A percentile compares a stretch with the other conserved stretches of the same genome.
phyloP scores from a whole-genome alignment of 2,797 vertebrate species.

The Gymnothorax reevesii region DNA sequence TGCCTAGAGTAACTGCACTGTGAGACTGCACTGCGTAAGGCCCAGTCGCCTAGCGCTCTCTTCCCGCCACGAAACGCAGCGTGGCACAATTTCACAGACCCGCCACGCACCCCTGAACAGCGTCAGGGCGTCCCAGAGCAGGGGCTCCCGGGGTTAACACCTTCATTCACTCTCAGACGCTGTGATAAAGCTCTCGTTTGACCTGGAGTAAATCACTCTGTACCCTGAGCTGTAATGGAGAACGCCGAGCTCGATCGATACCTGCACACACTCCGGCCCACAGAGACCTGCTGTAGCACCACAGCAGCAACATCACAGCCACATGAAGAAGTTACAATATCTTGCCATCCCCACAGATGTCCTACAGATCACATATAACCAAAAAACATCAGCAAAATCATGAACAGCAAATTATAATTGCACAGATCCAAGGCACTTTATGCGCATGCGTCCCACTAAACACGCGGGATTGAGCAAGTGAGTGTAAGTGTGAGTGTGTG shows the following conservation, averaged over 20 bases:
- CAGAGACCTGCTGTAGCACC: not conserved
- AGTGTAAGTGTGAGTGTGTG: too few relatives aligned
- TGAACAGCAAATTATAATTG: too few relatives aligned
- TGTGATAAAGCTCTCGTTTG: constrained; percentile 17
- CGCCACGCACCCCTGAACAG: not conserved
- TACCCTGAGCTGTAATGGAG: not conserved
- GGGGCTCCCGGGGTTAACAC: constrained; percentile 10
- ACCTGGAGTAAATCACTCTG: constrained; percentile 24
- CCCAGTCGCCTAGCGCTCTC: not conserved
- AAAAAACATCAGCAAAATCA: too few relatives aligned
- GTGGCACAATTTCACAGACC: not conserved
- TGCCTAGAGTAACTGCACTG: not conserved
- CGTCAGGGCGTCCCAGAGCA: not conserved
- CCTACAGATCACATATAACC: too few relatives aligned
- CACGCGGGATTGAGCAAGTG: too few relatives aligned
- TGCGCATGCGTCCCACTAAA: too few relatives aligned
- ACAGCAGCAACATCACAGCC: not conserved
- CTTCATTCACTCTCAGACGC: constrained; percentile 28
- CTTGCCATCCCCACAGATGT: not conserved
- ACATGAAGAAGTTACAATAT: not conserved
- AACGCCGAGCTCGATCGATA: not conserved
- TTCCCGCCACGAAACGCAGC: not conserved
- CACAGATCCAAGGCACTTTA: too few relatives aligned
- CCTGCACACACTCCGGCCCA: not conserved
- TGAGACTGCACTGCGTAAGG: not conserved